These are phyloP conservation scores for Acridotheres tristis DNA, from an alignment of 2,797 vertebrate genomes.

Conservation along the genomic window DNA sequence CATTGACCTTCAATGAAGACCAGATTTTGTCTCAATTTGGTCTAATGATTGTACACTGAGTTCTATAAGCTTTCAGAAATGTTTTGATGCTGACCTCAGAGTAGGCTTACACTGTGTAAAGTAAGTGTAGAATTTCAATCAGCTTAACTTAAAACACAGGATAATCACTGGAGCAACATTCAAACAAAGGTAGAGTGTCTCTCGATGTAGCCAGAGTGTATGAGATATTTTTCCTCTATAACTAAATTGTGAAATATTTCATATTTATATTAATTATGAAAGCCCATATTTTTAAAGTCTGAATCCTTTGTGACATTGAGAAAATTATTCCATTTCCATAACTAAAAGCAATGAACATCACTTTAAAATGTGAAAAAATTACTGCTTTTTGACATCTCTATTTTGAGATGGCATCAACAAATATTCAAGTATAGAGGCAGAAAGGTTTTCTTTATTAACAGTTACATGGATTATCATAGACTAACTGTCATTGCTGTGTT, in stretches of 20 bases:
- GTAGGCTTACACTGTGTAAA: not conserved
- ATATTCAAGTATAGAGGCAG: constrained; percentile 56
- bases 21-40: not conserved
- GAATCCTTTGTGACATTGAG: constrained; percentile 7
- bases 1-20: not conserved
- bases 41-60: not conserved
- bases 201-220: not conserved
- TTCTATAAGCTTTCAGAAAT: not conserved
- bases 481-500: constrained; percentile 59
- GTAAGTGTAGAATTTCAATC: not conserved
- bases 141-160: not conserved
- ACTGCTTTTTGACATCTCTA: constrained; percentile 39
- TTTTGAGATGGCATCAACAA: constrained; percentile 61
- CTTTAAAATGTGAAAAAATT: constrained; percentile 4
- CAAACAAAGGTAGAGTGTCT: not conserved
- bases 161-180: not conserved
- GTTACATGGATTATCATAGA: constrained; percentile 61
- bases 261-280: not conserved
- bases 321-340: constrained; percentile 56
- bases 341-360: constrained; percentile 43
- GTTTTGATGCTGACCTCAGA: not conserved
- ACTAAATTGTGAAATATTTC: not conserved
- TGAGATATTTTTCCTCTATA: not conserved
- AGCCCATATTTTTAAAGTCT: not conserved
- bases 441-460: constrained; percentile 58